A percentile compares a stretch with the other conserved stretches of the same genome.
These are phyloP conservation scores for Pelobates cultripes DNA, from an alignment of 2,797 vertebrate genomes.

Conservation along the genomic window DNA sequence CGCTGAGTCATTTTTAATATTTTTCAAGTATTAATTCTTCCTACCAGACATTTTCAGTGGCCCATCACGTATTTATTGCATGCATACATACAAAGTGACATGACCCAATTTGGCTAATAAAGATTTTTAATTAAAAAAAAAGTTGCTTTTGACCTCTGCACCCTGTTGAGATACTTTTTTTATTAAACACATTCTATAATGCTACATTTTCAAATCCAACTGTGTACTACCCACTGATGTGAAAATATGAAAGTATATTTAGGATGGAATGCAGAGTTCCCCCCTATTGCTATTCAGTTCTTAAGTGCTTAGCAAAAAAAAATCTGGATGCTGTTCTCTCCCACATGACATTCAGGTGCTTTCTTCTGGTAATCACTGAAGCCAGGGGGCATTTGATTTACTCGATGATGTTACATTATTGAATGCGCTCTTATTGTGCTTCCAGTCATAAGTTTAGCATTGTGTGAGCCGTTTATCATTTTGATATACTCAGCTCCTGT, in stretches of 20 bases:
- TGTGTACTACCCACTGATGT: constrained; percentile 54
- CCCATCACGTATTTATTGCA: neutral
- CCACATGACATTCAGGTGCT: constrained; percentile 46
- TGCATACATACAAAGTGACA: constrained; percentile 24
- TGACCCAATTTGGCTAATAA: constrained; percentile 33
- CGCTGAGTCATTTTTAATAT: too few relatives aligned
- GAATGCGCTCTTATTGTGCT: constrained; percentile 55
- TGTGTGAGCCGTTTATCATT: constrained; percentile 50
- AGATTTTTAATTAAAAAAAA: constrained; percentile 49
- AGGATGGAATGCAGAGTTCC: constrained; percentile 36
- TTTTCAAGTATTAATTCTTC: too few relatives aligned
- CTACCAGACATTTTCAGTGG: neutral
- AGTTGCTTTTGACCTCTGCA: constrained; percentile 35
- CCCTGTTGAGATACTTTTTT: constrained; percentile 45
- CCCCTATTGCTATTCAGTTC: constrained; percentile 43
- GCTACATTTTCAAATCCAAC: constrained; percentile 26
- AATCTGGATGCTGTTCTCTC: constrained; percentile 30
- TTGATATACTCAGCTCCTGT: constrained; percentile 56
- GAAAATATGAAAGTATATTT: constrained; percentile 54
- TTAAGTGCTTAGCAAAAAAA: constrained; percentile 44
- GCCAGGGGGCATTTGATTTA: constrained; percentile 56
- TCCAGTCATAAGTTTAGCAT: constrained; percentile 51
- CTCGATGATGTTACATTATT: constrained; percentile 56
- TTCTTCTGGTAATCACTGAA: constrained; percentile 50
- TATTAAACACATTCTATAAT: constrained; percentile 48